A percentile compares a stretch with the other conserved stretches of the same genome.
phyloP scores from a whole-genome alignment of 2,113 vertebrate species.

The Myrmecophaga tridactyla region DNA sequence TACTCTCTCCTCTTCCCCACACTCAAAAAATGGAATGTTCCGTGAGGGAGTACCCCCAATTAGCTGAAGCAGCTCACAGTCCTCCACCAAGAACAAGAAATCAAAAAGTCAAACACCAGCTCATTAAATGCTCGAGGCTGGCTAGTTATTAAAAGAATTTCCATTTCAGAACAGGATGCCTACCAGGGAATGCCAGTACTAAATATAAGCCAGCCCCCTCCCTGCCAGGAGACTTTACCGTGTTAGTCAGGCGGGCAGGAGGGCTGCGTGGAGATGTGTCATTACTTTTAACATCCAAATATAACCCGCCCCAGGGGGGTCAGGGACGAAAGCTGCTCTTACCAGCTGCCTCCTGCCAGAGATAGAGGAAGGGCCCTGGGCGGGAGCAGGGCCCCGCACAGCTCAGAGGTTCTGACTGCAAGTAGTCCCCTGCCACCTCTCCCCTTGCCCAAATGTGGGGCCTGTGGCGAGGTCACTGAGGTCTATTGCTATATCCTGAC shows the following conservation, averaged over 20 bases:
- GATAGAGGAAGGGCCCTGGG: background rate
- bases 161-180: slow-evolving; percentile 76
- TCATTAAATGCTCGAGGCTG: slow-evolving; percentile 69
- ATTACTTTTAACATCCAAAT: slow-evolving; percentile 77
- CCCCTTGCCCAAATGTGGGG: background rate
- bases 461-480: background rate
- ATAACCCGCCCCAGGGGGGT: slow-evolving; percentile 66
- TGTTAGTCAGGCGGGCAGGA: slow-evolving; percentile 42
- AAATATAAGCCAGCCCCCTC: slow-evolving; percentile 74
- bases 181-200: slow-evolving; percentile 76
- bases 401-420: background rate
- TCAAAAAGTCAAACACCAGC: slow-evolving; percentile 68
- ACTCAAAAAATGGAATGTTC: background rate
- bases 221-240: slow-evolving; percentile 67
- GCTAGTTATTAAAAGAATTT: slow-evolving; percentile 76
- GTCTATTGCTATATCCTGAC: background rate
- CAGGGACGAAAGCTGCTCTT: slow-evolving; percentile 49
- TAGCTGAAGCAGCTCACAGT: background rate
- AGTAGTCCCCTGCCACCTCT: background rate
- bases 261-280: slow-evolving; percentile 51
- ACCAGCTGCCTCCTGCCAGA: slow-evolving; percentile 48
- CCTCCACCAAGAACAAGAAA: slow-evolving; percentile 60
- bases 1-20: background rate
- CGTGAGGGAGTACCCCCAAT: background rate
- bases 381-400: background rate